Percentiles rank a stretch among this genome's conserved stretches.
phyloP scores from a whole-genome alignment of 2,888 invertebrate species.

The Ceraclea dissimilis region DNA sequence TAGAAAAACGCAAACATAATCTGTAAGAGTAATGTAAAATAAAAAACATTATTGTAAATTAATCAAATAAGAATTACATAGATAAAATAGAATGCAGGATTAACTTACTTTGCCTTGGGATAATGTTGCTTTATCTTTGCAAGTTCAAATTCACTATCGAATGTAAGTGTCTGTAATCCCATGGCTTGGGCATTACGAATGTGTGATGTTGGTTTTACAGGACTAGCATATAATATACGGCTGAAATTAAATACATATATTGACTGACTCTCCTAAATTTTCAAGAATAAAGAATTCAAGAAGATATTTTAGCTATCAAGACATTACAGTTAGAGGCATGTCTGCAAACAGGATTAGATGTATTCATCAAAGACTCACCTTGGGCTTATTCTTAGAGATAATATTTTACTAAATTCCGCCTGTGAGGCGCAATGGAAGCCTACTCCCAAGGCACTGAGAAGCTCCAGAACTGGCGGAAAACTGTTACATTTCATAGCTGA shows the following conservation, averaged over 20 bases:
- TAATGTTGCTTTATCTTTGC: slow-evolving; percentile 77
- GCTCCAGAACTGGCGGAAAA: slow-evolving; percentile 69
- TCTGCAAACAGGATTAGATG: too few relatives aligned
- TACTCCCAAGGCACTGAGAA: slow-evolving; percentile 79
- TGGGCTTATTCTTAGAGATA: slow-evolving; percentile 65
- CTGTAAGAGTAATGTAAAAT: slow-evolving; percentile 31
- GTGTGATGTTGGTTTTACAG: too few relatives aligned
- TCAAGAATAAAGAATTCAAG: too few relatives aligned
- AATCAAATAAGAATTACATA: background rate
- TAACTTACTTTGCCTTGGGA: slow-evolving; percentile 70
- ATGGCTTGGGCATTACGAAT: too few relatives aligned
- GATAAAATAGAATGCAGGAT: too few relatives aligned
- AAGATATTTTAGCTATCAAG: too few relatives aligned
- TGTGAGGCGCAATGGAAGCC: slow-evolving; percentile 98
- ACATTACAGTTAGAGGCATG: too few relatives aligned
- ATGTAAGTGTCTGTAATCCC: too few relatives aligned
- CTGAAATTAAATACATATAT: too few relatives aligned
- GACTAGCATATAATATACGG: too few relatives aligned
- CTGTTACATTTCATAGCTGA: slow-evolving; percentile 96
- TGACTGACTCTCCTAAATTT: too few relatives aligned
- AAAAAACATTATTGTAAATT: background rate
- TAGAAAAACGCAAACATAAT: slow-evolving; percentile 80
- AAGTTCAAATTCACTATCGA: slow-evolving; percentile 62
- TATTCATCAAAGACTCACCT: slow-evolving; percentile 24
- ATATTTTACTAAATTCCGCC: slow-evolving; percentile 76